Base-by-base conservation (phyloP, 2,113 vertebrate species). In the Glaucomys volans region DNA sequence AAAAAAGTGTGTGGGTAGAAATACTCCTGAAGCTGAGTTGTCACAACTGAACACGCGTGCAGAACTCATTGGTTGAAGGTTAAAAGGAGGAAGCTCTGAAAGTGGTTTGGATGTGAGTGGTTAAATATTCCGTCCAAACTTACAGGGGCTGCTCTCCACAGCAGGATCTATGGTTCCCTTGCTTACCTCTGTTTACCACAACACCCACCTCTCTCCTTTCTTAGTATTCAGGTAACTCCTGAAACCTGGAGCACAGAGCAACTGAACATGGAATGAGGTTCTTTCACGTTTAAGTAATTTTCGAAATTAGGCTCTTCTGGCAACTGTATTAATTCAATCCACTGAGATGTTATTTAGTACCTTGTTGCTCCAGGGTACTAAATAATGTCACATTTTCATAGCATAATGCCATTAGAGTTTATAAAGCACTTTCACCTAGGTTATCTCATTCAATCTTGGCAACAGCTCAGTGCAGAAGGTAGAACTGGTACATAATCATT, bases 381-480 rank as follows among this genome's bases (percentile, higher is more conserved):
- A 96, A 96, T 94, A 96, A 95, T 94, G 22, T 57, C 67, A 88
- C 30, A 74, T 86, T 96, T 97, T 85, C 91, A 94, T 89, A 97
- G 86, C 8, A 30, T 52, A 92, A 91, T 76, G 62, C 18, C 89
- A 97, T 93, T 89, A 62, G 62, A 91, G 74, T 91, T 94, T 77
- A 92, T 74, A 97, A 93, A 95, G 69, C 44, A 90, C 59, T 86
- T 96, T 75, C 37, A 52, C 0, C 4, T 37, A 89, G 88, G 88
- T 83, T 91, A 91, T 96, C 57, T 96, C 82, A 87, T 94, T 24
- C 0, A 0, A 83, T 97, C 82, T 54, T 95, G 79, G 87, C 37
- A 91, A 92, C 10, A 13, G 42, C 67, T 90, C 67, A 88, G 47
- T 26, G 52, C 42, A 87, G 18, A 77, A 64, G 62, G 37, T 72